Percentiles rank a stretch among this genome's conserved stretches.
Evolutionary conservation across 2,797 vertebrate species (phyloP).

Genomic region (Siniperca undulata): DNA sequence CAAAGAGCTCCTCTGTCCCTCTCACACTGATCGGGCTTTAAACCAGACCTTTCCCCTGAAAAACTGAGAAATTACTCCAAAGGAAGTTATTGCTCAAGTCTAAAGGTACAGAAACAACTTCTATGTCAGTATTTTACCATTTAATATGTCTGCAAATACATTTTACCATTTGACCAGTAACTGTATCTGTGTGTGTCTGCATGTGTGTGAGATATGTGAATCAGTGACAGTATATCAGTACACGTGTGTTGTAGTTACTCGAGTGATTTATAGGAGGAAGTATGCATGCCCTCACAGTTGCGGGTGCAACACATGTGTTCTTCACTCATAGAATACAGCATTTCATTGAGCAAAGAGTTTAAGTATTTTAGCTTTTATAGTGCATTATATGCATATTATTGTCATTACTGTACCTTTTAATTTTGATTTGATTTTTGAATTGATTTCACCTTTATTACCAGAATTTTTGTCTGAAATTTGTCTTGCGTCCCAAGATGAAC

Average conservation of each 20-base stretch:
- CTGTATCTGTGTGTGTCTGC: conserved; percentile 34
- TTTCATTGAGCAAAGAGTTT: conserved; percentile 3
- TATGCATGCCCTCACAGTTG: conserved; percentile 33
- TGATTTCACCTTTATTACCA: too few relatives aligned
- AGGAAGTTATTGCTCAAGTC: conserved; percentile 58
- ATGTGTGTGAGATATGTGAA: conserved; percentile 18
- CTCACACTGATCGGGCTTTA: conserved; percentile 51
- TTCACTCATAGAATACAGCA: not conserved
- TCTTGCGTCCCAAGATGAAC: too few relatives aligned
- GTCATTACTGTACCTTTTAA: not conserved
- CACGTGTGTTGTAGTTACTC: conserved; percentile 52
- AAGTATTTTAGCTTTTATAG: not conserved
- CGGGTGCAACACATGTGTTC: conserved; percentile 22
- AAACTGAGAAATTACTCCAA: conserved; percentile 43
- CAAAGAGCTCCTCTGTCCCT: conserved; percentile 61
- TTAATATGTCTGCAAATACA: conserved; percentile 11
- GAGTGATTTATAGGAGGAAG: conserved; percentile 29
- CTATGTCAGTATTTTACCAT: conserved; percentile 26
- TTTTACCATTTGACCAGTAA: conserved; percentile 22
- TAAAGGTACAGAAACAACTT: conserved; percentile 73
- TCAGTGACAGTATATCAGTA: conserved; percentile 11
- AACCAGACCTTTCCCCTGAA: conserved; percentile 34
- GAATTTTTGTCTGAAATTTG: too few relatives aligned
- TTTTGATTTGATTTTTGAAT: too few relatives aligned
- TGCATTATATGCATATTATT: not conserved